A percentile compares a stretch with the other conserved stretches of the same genome.
Conservation (phyloP, 2,797 vertebrate genomes). For the Borostomias antarcticus region DNA sequence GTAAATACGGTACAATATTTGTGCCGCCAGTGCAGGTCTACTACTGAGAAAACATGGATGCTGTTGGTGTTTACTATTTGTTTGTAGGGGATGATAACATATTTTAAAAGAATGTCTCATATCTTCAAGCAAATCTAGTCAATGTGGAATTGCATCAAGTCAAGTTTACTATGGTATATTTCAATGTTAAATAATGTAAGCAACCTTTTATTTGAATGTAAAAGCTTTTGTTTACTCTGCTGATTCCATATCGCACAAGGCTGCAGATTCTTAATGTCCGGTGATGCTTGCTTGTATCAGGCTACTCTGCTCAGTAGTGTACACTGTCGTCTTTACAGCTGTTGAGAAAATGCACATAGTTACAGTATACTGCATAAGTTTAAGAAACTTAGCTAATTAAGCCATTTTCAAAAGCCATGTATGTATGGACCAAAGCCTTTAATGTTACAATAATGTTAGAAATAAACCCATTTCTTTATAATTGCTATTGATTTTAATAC, state of each 20-base stretch:
- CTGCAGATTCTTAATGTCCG: neutral
- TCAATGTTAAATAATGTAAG: conserved; percentile 11
- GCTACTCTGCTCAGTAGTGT: neutral
- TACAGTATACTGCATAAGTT: no score
- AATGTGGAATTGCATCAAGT: neutral
- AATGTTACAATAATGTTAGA: neutral
- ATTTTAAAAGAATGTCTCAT: neutral
- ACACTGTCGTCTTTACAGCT: neutral
- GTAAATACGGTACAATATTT: neutral
- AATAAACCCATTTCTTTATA: conserved; percentile 27
- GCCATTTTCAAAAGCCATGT: neutral
- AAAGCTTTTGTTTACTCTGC: neutral
- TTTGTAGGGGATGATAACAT: neutral
- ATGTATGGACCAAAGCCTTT: conserved; percentile 20
- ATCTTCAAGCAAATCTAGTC: neutral
- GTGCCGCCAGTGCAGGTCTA: neutral
- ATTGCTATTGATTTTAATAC: neutral
- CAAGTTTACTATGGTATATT: neutral
- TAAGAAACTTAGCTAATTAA: neutral
- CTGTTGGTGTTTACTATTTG: conserved; percentile 10
- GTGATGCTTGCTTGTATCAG: neutral
- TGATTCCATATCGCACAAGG: neutral
- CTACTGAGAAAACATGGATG: neutral
- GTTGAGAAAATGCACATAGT: conserved; percentile 1
- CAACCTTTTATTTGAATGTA: neutral